phyloP scores from a whole-genome alignment of 1,140 invertebrate genomes.

The Caenorhabditis elegans region DNA sequence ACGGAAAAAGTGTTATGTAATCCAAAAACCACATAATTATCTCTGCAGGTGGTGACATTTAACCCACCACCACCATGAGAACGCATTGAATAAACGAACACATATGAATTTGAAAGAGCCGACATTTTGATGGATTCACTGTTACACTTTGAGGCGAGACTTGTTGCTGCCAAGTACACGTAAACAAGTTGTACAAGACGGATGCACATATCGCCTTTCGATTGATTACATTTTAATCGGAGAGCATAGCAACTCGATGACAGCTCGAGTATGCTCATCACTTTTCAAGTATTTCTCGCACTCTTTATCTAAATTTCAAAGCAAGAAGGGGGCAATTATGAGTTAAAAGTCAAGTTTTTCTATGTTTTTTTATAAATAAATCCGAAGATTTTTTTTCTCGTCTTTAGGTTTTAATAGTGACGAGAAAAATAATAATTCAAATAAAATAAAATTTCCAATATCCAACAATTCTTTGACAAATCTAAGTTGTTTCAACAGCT shows the following conservation, averaged over 20 bases:
- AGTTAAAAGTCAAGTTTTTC: too few species aligned
- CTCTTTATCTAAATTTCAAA: too few species aligned
- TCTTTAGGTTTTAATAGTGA: too few species aligned
- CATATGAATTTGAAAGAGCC: background rate
- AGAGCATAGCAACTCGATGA: background rate
- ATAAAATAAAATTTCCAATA: too few species aligned
- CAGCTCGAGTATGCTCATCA: background rate
- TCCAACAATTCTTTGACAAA: too few species aligned
- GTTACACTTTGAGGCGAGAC: background rate
- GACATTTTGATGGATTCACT: conserved; percentile 33
- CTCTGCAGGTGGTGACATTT: background rate
- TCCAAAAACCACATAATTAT: conserved; percentile 1
- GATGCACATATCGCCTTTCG: conserved; percentile 21
- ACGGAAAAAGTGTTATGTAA: background rate
- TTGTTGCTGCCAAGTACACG: background rate
- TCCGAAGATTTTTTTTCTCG: too few species aligned
- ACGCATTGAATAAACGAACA: background rate
- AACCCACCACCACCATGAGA: too few species aligned
- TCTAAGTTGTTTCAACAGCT: too few species aligned
- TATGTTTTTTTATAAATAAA: too few species aligned
- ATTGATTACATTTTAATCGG: conserved; percentile 26
- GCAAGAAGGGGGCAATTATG: too few species aligned
- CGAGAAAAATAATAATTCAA: too few species aligned
- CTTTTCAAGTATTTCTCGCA: background rate
- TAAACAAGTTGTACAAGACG: conserved; percentile 27